A percentile compares a stretch with the other conserved stretches of the same genome.
phyloP scores from a whole-genome alignment of 2,888 invertebrate genomes.

The Scaptomyza caliginosa region DNA sequence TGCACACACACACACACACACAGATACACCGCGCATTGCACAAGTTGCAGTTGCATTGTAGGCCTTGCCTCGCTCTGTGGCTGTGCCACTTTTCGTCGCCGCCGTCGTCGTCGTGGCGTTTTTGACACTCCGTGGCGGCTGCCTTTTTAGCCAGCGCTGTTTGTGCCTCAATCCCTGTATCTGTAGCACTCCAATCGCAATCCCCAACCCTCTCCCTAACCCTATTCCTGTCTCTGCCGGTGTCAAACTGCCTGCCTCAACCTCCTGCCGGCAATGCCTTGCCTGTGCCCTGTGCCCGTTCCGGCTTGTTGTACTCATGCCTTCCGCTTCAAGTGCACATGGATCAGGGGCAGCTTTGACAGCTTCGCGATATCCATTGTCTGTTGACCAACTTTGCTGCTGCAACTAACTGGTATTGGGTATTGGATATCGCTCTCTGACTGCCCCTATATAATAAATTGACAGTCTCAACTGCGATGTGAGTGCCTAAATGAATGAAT shows the following conservation, averaged over 20 bases:
- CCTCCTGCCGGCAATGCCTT: neutral
- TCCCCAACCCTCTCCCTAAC: no score
- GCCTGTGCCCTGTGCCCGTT: conserved; percentile 4
- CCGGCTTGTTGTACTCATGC: conserved; percentile 21
- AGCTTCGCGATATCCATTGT: conserved; percentile 64
- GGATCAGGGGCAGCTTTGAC: conserved; percentile 68
- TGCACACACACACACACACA: no score
- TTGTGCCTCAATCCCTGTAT: conserved; percentile 3
- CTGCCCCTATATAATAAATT: conserved; percentile 58
- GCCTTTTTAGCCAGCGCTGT: conserved; percentile 49
- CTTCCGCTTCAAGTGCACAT: conserved; percentile 70
- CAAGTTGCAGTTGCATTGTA: conserved; percentile 54
- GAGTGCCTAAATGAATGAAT: conserved; percentile 55
- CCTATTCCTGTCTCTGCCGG: conserved; percentile 22
- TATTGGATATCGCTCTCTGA: conserved; percentile 28
- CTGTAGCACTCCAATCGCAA: neutral
- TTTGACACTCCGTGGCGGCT: conserved; percentile 69
- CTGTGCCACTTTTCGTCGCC: conserved; percentile 67
- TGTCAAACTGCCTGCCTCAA: conserved; percentile 30
- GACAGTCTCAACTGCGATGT: conserved; percentile 34
- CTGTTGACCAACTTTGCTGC: conserved; percentile 61
- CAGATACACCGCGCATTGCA: conserved; percentile 39
- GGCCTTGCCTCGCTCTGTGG: conserved; percentile 28
- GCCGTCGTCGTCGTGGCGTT: conserved; percentile 49
- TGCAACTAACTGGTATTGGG: conserved; percentile 37